phyloP scores from a whole-genome alignment of 2,797 vertebrate species.

The Clarias fuscus region DNA sequence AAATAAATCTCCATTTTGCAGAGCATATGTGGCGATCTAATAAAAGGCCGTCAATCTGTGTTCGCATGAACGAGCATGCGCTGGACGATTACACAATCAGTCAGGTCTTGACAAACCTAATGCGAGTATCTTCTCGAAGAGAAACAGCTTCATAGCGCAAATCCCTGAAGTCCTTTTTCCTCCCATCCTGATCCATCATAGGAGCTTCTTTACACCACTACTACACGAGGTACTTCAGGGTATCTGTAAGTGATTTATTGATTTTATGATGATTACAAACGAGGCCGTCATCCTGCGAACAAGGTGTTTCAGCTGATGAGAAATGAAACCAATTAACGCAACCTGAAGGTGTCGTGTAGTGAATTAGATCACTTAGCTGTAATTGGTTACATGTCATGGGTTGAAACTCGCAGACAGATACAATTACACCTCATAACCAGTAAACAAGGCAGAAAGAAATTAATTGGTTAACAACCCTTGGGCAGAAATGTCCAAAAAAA shows the following conservation, averaged over 20 bases:
- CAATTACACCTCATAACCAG: conserved; percentile 12
- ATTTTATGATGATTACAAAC: conserved; percentile 53
- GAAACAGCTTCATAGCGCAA: conserved; percentile 5
- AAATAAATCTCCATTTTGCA: conserved; percentile 26
- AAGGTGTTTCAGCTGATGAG: conserved; percentile 36
- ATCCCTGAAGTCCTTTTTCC: neutral
- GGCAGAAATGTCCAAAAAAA: neutral
- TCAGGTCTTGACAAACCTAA: neutral
- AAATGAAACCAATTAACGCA: conserved; percentile 54
- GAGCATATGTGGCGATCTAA: neutral
- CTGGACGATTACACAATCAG: conserved; percentile 4
- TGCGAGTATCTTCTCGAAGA: neutral
- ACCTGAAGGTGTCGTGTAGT: conserved; percentile 29
- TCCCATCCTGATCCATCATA: neutral
- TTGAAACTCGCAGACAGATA: conserved; percentile 32
- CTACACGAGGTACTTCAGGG: neutral
- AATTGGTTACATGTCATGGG: conserved; percentile 44
- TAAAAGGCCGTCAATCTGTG: neutral
- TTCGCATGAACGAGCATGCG: neutral
- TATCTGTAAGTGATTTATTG: conserved; percentile 46
- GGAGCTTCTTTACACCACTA: neutral
- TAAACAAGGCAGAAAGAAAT: neutral
- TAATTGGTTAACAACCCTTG: neutral
- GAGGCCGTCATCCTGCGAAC: conserved; percentile 39
- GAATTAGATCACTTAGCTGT: conserved; percentile 32